Evolutionary conservation across 2,113 vertebrate species (phyloP).

Genomic region (Tonatia bakeri): DNA sequence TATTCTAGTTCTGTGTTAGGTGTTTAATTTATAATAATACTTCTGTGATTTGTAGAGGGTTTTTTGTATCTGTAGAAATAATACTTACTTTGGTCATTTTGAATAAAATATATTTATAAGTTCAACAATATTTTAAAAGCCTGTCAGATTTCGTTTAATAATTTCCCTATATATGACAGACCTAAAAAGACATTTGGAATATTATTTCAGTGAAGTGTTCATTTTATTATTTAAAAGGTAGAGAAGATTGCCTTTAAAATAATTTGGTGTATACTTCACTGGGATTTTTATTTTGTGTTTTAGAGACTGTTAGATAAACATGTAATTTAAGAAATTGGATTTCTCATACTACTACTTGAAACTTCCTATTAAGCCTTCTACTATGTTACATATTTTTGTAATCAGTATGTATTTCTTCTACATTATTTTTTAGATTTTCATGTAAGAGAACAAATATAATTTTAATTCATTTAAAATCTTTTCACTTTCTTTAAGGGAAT

Average conservation of each 20-base stretch:
- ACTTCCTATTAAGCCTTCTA: background rate
- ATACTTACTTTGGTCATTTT: background rate
- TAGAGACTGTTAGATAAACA: conserved; percentile 10
- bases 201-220: background rate
- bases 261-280: background rate
- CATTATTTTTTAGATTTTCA: background rate
- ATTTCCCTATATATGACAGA: background rate
- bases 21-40: background rate
- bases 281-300: conserved; percentile 12
- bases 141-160: background rate
- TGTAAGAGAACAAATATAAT: background rate
- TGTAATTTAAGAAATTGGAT: background rate
- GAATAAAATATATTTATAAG: background rate
- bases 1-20: background rate
- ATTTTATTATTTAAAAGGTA: background rate
- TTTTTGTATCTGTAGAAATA: background rate
- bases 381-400: background rate
- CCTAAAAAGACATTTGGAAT: conserved; percentile 4
- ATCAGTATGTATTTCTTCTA: background rate
- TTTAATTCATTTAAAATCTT: conserved; percentile 20
- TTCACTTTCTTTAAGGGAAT: conserved; percentile 87
- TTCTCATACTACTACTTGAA: background rate
- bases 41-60: background rate
- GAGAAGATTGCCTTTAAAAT: background rate
- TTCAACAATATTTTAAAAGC: background rate